Evolutionary conservation across 2,113 vertebrate genomes (phyloP).

Genomic region (Gobio gobio): DNA sequence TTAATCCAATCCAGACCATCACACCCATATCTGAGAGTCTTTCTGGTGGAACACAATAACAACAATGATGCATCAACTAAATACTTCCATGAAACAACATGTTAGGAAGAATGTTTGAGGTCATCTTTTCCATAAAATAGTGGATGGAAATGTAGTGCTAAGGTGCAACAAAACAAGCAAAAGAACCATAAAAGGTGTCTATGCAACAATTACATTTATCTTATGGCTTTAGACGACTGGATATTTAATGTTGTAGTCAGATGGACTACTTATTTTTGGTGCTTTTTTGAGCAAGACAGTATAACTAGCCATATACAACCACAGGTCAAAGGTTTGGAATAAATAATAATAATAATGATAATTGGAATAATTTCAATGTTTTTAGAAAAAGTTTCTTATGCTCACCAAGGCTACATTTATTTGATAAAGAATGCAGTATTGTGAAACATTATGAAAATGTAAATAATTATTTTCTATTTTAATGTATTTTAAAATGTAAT

Average conservation of each 20-base stretch:
- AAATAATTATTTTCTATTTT: too few relatives aligned
- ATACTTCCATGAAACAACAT: not conserved
- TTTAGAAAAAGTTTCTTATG: too few relatives aligned
- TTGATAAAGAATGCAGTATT: too few relatives aligned
- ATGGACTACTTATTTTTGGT: not conserved
- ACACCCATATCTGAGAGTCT: conserved; percentile 74
- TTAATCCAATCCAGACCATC: conserved; percentile 89
- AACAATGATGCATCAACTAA: not conserved
- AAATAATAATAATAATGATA: too few relatives aligned
- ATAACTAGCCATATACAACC: not conserved
- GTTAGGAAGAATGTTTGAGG: not conserved
- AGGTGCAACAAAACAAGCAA: not conserved
- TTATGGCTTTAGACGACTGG: not conserved
- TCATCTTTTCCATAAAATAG: not conserved
- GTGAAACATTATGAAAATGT: too few relatives aligned
- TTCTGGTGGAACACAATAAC: conserved; percentile 70
- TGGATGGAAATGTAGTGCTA: not conserved
- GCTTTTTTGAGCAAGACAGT: not conserved
- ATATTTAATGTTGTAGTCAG: not conserved
- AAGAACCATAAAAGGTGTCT: not conserved
- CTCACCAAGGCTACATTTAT: too few relatives aligned
- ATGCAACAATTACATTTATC: not conserved
- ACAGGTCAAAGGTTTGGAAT: too few relatives aligned
- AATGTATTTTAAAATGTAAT: too few relatives aligned
- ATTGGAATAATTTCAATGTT: too few relatives aligned